Evolutionary conservation across 2,888 invertebrate species (phyloP).

Genomic region (Agrochola lychnidis): DNA sequence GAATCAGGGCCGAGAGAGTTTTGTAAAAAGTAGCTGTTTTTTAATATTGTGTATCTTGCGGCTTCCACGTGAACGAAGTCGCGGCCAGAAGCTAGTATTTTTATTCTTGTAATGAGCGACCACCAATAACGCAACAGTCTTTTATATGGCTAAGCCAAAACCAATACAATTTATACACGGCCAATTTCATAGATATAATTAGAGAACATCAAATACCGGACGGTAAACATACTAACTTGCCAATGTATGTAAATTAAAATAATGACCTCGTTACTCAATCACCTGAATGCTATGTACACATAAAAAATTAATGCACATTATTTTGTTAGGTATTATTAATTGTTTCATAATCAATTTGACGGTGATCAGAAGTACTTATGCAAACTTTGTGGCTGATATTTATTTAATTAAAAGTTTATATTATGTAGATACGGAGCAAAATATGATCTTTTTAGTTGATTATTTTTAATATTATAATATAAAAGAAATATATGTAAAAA

Average conservation of each 20-base stretch:
- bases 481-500: too few species aligned
- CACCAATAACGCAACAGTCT: conserved; percentile 29
- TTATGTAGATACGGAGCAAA: too few species aligned
- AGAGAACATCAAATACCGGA: conserved; percentile 65
- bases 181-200: conserved; percentile 58
- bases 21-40: too few species aligned
- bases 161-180: conserved; percentile 50
- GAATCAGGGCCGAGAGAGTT: too few species aligned
- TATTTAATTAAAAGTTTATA: too few species aligned
- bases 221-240: conserved; percentile 45
- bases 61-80: too few species aligned
- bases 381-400: background rate
- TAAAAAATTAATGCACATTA: conserved; percentile 41
- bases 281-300: conserved; percentile 40
- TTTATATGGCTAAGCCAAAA: conserved; percentile 37
- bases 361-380: conserved; percentile 49
- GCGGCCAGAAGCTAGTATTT: background rate
- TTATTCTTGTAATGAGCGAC: background rate
- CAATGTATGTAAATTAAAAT: conserved; percentile 61
- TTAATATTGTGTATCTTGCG: too few species aligned
- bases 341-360: conserved; percentile 71
- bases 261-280: conserved; percentile 59
- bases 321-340: conserved; percentile 62
- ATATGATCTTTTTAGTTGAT: too few species aligned
- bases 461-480: background rate